Evolutionary conservation across 2,113 vertebrate genomes (phyloP), one percentile per base, ranked within the genome.

Genomic region (Aptenodytes forsteri): DNA sequence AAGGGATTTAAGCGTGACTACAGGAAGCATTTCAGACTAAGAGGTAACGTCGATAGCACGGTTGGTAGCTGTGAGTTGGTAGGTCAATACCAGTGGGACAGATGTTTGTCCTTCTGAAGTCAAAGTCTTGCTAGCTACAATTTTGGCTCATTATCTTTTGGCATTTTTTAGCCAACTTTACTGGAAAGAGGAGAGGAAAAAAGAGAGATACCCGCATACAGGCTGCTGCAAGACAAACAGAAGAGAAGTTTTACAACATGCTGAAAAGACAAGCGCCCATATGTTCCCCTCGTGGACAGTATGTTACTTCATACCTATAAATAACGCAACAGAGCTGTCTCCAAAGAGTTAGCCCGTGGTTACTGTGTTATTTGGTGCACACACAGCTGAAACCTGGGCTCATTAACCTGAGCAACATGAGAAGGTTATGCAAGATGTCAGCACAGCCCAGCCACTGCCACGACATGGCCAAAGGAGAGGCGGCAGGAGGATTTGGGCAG

Each of bases 31-130:
- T 83, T 80, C 72, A 72, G 83, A 34, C 61, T 11, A 14, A 47
- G 44, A 34, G 36, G 38, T 52, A 77, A n/a, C 30, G 49, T 3
- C 0, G 0, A 11, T 23, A 34, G 46, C 42, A 21, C 1, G 2
- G 49, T 7, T 32, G 50, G 29, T 11, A n/a, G 54, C 36, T 77
- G 40, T 3, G 46, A 72, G 54, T 4, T 69, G 40, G 2, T 13
- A 26, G 81, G 3, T 49, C 77, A 86, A 10, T 29, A 32, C n/a
- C 46, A 44, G 13, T 9, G 34, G 78, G 75, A 66, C 14, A 49
- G n/a, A 19, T 32, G 19, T 47, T 79, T 29, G 8, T 64, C 62
- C 59, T 49, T 34, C 70, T 64, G 6, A 84, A 70, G 26, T 42
- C 66, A 27, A 17, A 78, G 27, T n/a, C 64, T 83, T 44, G 27